Conservation (phyloP, 1,140 invertebrate species). For the Heliconius hermathena region DNA sequence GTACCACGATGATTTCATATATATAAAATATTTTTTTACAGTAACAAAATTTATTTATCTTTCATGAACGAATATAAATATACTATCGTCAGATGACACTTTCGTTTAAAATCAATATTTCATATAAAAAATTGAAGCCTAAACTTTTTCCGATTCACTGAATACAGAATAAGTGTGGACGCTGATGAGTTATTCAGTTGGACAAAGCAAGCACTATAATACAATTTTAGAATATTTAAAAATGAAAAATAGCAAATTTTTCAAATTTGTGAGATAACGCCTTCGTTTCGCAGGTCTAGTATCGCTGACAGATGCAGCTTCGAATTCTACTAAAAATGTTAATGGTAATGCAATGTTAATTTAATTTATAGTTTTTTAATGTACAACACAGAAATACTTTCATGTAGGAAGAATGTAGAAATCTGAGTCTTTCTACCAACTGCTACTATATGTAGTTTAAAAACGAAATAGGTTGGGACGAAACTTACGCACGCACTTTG, state of each 20-base stretch:
- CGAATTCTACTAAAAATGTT: background rate
- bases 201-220: conserved; percentile 1
- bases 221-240: conserved; percentile 3
- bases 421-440: too few relatives aligned
- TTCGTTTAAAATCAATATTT: background rate
- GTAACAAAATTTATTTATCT: background rate
- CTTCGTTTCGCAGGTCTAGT: too few relatives aligned
- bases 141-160: background rate
- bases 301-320: too few relatives aligned
- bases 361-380: too few relatives aligned
- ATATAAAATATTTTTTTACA: background rate
- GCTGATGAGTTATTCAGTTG: conserved; percentile 6
- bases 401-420: too few relatives aligned
- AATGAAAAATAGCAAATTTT: background rate
- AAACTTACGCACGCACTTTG: too few relatives aligned
- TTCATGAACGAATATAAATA: background rate
- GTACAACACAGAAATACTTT: too few relatives aligned
- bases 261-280: background rate
- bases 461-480: too few relatives aligned
- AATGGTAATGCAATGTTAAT: too few relatives aligned
- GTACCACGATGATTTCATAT: background rate
- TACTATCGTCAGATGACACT: background rate
- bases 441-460: too few relatives aligned
- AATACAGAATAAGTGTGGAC: conserved; percentile 9
- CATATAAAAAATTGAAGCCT: background rate